These are phyloP conservation scores for Astur gentilis DNA, from an alignment of 2,113 vertebrate genomes.

Conservation along the genomic window DNA sequence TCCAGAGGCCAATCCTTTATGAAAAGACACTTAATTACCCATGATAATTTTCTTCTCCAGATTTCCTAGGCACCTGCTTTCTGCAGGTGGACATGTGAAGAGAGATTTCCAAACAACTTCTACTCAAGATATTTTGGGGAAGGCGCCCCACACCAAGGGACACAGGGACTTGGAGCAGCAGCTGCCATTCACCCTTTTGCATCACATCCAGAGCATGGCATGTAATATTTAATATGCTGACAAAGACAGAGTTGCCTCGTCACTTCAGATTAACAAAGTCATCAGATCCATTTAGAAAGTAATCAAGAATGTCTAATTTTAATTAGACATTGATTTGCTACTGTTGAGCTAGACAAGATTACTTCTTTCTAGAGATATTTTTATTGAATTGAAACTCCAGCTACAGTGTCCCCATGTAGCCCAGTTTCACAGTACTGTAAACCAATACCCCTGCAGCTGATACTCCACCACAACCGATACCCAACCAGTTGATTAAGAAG, in stretches of 20 bases:
- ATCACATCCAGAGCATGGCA: background rate
- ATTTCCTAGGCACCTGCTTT: background rate
- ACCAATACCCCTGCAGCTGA: background rate
- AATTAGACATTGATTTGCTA: conserved; percentile 48
- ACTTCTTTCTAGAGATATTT: background rate
- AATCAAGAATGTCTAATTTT: conserved; percentile 48
- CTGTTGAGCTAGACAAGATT: conserved; percentile 12
- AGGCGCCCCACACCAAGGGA: background rate
- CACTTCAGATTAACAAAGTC: conserved; percentile 44
- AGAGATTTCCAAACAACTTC: background rate
- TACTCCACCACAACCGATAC: background rate
- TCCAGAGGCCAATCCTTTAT: background rate
- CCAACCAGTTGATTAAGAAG: background rate
- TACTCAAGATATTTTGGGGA: background rate
- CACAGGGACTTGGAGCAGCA: background rate
- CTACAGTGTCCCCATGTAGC: background rate
- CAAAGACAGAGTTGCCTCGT: background rate
- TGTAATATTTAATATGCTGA: background rate
- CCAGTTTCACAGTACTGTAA: background rate
- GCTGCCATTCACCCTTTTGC: background rate
- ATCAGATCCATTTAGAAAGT: conserved; percentile 49
- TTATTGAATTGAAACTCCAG: background rate
- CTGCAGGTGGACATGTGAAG: background rate
- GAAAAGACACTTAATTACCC: background rate
- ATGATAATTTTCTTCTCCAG: background rate